Evolutionary conservation across 2,888 invertebrate genomes (phyloP), one percentile per base, ranked within the genome.

Genomic region (Euplagia quadripunctaria): DNA sequence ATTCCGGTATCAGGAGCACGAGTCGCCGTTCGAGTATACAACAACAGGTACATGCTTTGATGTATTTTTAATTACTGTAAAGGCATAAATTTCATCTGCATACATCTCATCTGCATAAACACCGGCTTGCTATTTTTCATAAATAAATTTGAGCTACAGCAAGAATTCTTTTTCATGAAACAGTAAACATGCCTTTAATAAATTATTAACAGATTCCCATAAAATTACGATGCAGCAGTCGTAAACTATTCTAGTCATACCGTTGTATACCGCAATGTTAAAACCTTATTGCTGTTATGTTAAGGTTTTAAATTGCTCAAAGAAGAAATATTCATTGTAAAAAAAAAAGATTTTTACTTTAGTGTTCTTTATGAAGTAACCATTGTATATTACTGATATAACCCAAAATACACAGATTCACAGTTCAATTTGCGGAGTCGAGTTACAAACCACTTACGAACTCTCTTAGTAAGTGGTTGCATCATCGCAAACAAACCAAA

Each of bases 1-100:
- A 98, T 92, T 98, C 98, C 1, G 98, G 98, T 16, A 98, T 98
- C 75, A 96, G 97, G 84, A 98, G 98, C 90, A 98, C 98, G 73
- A 98, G 98, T 84, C 96, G 98, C 6, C 96, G 98, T 75, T 98
- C 98, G 85, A 98, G 98, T 88, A 98, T 98, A 89, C 98, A 98
- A 86, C 98, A 98, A 85, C 98, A 98, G 97, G 98, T 98, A 58
- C 46, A 49, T 55, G 6, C 68, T 43, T 68, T 68, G 42, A 55
- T 12, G 52, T 70, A 70, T 84, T 75, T 82, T 72, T 77, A 79
- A 67, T 86, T 75, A 79, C 77, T n/a, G 64, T 61, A 64, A 78
- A 69, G 55, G 66, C 75, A 74, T 79, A 80, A 79, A 80, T 79
- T 73, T 31, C 31, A 31, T 31, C 31, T 2, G 31, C 31, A 31